phyloP scores from a whole-genome alignment of 2,113 vertebrate genomes.

The Cryptomyrus ogoouensis region DNA sequence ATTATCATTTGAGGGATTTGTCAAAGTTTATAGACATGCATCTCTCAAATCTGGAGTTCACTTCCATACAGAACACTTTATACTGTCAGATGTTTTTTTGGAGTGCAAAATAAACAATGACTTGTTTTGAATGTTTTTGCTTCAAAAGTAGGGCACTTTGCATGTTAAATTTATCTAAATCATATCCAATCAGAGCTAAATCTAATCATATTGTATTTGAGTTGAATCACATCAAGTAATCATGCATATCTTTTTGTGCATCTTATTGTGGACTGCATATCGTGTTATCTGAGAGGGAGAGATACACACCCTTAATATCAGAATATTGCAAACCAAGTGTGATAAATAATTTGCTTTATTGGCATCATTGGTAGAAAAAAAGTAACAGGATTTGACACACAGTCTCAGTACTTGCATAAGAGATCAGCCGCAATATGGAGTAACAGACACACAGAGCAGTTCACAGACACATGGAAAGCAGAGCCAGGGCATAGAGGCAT shows the following conservation, averaged over 20 bases:
- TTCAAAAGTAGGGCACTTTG: neutral
- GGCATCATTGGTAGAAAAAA: conserved; percentile 51
- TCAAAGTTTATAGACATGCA: neutral
- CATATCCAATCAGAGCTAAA: neutral
- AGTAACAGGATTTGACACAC: conserved; percentile 20
- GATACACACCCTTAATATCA: neutral
- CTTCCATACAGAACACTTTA: neutral
- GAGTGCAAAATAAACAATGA: neutral
- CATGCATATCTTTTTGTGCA: neutral
- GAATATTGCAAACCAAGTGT: conserved; percentile 10
- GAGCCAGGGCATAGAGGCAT: neutral
- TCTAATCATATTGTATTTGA: neutral
- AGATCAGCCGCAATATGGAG: conserved; percentile 39
- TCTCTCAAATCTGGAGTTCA: neutral
- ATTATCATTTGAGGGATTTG: neutral
- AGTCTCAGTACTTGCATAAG: conserved; percentile 51
- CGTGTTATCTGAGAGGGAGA: neutral
- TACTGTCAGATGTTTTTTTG: neutral
- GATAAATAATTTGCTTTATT: conserved; percentile 58
- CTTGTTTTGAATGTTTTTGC: neutral
- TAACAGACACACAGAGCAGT: conserved; percentile 11
- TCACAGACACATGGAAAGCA: conserved; percentile 24
- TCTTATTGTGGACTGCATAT: neutral
- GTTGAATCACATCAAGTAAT: neutral
- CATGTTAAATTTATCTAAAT: neutral